Base-by-base conservation (phyloP, 30 jellyfish, hydroid and myxozoan genomes). In the Cassiopea xamachana region DNA sequence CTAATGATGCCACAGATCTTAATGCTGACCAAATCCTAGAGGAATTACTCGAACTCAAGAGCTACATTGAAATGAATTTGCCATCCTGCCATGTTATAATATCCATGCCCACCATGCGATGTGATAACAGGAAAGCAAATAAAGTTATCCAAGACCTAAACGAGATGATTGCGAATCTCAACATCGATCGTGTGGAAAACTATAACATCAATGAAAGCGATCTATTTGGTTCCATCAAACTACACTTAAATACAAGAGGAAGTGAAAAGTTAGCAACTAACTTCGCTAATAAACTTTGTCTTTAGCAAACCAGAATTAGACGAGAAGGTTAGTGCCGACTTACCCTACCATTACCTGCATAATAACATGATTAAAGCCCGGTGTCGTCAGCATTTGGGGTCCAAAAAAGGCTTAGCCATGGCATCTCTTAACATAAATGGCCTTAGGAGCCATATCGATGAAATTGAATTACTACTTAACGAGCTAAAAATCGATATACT, bases 371-470 rank as follows among this genome's bases (percentile, higher is more conserved):
- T 14, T 14, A 67, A 14, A 67, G 2, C 76, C 76, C 15, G 76
- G 76, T 67, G 46, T 67, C 46, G 76, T 19, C 76, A 67, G 76
- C 39, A 67, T 16, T 5, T 67, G 46, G 46, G 46, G 46, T 67
- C 46, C 76, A 67, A 67, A 67, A 19, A 67, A 67, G 64, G 76
- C 19, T 67, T 67, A 67, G 76, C 46, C 76, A 67, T 67, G 46
- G 76, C 76, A 67, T 67, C 76, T 16, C 46, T 67, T 6, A 67
- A 67, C 46, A 67, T 67, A 15, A 19, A 67, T 14, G 76, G 46
- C 15, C 76, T 67, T 19, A 67, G 76, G 46, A 19, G 76, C 46
- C 76, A 67, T 67, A 67, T 67, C 76, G 76, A 67, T 67, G 64
- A 55, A 55, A 55, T 55, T 55, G 12, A 55, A 10, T 55, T 55